Evolutionary conservation across 2,797 vertebrate genomes (phyloP), one percentile per base, ranked within the genome.

Genomic region (Liasis olivaceus): DNA sequence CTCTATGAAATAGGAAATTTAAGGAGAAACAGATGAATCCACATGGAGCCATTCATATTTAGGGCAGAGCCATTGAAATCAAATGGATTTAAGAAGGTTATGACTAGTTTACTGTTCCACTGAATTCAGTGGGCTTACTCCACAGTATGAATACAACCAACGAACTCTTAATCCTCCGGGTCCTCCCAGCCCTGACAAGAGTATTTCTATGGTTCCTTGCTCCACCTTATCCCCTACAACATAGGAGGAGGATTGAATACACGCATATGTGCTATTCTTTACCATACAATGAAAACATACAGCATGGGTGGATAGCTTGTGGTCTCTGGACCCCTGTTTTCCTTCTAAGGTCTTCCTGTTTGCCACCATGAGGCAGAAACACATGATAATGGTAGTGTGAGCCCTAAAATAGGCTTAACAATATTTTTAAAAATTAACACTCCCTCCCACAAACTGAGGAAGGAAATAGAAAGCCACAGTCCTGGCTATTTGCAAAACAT

Each of bases 1-100:
- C 99, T 96, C 99, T 99, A 93, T 13, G 87, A 87, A 72, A 7
- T 24, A 28, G 42, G 31, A 72, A 59, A 62, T 59, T 9, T 51
- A 59, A 60, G 36, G 60, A 9, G n/a, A 28, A 58, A 42, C 13
- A 51, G 47, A 47, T 42, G 1, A 63, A 54, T 1, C 4, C 5
- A 28, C 36, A 24, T 1, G 0, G 72, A 42, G 36, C 11, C 72
- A 47, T 22, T 81, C 36, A 81, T 47, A 47, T 62, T 4, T 88
- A 89, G 31, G 66, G 26, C 56, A 89, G 9, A 56, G 26, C 28
- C 28, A 69, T 5, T 24, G 88, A 89, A 89, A 69, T 69, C 28
- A 31, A 56, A 5, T 56, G 63, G 60, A 20, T 58, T 36, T 36
- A 31, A 12, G 56, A 58, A 1, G 9, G 7, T 59, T 20, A 42